Conservation (phyloP, 2,888 invertebrate species). For the Luffia ferchaultella region DNA sequence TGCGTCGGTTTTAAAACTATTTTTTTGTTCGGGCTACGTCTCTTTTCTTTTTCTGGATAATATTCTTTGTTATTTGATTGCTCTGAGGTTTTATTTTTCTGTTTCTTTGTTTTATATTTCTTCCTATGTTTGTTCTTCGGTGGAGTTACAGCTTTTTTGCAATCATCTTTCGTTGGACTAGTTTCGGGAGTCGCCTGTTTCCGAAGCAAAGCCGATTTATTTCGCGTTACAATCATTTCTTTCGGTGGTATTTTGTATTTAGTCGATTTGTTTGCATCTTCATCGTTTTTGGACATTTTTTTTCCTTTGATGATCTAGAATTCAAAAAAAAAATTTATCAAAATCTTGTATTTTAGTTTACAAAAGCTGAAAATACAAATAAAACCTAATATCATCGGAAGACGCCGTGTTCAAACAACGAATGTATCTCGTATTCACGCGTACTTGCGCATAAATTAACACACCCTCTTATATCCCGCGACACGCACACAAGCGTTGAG, state of each 20-base stretch:
- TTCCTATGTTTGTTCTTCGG: not conserved
- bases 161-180: not conserved
- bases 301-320: too few species aligned
- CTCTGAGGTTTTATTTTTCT: not conserved
- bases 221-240: not conserved
- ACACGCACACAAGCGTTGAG: too few species aligned
- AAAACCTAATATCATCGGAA: too few species aligned
- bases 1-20: conserved; percentile 30
- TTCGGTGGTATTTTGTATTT: not conserved
- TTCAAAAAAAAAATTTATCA: too few species aligned
- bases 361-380: too few species aligned
- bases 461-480: too few species aligned
- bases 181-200: not conserved
- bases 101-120: not conserved
- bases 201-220: not conserved
- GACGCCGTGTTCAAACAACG: too few species aligned
- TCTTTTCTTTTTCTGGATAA: conserved; percentile 31
- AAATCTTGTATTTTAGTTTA: too few species aligned
- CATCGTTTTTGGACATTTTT: not conserved
- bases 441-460: too few species aligned
- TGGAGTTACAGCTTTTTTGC: not conserved
- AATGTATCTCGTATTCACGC: too few species aligned
- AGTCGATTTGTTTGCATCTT: too few species aligned
- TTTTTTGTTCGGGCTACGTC: conserved; percentile 23
- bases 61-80: conserved; percentile 21